Evolutionary conservation across 1,140 invertebrate species (phyloP), one percentile per base, ranked within the genome.

Genomic region (Magallana angulata): DNA sequence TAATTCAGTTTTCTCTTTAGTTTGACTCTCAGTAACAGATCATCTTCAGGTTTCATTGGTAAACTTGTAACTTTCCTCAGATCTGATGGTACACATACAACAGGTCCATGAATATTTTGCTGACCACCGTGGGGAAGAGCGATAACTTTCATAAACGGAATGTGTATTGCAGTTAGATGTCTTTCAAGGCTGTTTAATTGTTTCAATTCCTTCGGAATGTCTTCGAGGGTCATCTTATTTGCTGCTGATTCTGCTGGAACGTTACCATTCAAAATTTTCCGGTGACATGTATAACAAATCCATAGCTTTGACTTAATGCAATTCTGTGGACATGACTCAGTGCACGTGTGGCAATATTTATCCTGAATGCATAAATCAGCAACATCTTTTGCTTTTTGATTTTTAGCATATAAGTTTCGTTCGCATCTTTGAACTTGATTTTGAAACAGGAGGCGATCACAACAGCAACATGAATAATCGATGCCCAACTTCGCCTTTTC

Each of bases 1-100:
- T 88, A 88, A n/a, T 7, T 57, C 0, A 88, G 58, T 56, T 88
- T 88, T 82, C 87, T 85, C 36, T 88, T 88, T 14, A 88, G 36
- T 48, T 88, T 88, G 5, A 88, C n/a, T n/a, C n/a, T n/a, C n/a
- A n/a, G n/a, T n/a, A n/a, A n/a, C n/a, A n/a, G n/a, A n/a, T n/a
- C n/a, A n/a, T n/a, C n/a, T n/a, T n/a, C n/a, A n/a, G n/a, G n/a
- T n/a, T n/a, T n/a, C n/a, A n/a, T n/a, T n/a, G n/a, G n/a, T n/a
- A n/a, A n/a, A n/a, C n/a, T n/a, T n/a, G n/a, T n/a, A n/a, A n/a
- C n/a, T n/a, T n/a, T n/a, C n/a, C n/a, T n/a, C n/a, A n/a, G n/a
- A n/a, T n/a, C n/a, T n/a, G n/a, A n/a, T n/a, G n/a, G n/a, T n/a
- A n/a, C n/a, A n/a, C n/a, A n/a, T n/a, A n/a, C n/a, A n/a, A n/a